phyloP scores from a whole-genome alignment of 2,113 vertebrate genomes.

The Myotis brandtii region DNA sequence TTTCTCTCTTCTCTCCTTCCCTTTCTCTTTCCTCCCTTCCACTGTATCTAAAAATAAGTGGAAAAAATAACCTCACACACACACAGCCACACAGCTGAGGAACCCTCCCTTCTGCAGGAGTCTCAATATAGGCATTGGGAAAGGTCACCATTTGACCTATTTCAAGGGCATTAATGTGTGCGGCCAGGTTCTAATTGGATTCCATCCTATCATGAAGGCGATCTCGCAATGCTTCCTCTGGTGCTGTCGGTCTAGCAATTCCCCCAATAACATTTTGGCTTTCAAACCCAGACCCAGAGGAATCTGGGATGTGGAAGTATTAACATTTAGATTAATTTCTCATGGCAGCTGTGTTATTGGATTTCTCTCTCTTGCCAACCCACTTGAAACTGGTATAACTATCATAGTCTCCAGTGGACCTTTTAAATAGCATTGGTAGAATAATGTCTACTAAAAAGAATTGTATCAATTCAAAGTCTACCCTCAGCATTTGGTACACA shows the following conservation, averaged over 20 bases:
- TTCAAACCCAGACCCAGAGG: slow-evolving; percentile 16
- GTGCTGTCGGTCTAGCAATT: neutral
- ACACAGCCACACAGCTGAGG: neutral
- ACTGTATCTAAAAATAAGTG: too few species aligned
- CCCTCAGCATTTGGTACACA: neutral
- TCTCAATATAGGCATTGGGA: neutral
- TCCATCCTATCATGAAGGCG: neutral
- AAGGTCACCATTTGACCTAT: neutral
- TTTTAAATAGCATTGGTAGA: slow-evolving; percentile 25
- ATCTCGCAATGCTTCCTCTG: neutral
- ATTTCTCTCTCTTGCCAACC: slow-evolving; percentile 29
- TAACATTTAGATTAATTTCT: slow-evolving; percentile 78
- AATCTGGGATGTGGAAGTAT: slow-evolving; percentile 48
- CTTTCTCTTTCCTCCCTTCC: too few species aligned
- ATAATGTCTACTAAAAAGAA: slow-evolving; percentile 23
- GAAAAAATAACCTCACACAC: too few species aligned
- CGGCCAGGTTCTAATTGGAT: slow-evolving; percentile 18
- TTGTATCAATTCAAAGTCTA: neutral
- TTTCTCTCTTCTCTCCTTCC: too few species aligned
- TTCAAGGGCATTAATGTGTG: neutral
- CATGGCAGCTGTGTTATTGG: slow-evolving; percentile 47
- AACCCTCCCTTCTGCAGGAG: neutral
- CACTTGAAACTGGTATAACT: slow-evolving; percentile 29
- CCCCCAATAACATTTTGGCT: neutral
- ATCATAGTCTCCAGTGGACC: neutral